These are phyloP conservation scores for Chaenogobius annularis DNA, from an alignment of 2,113 vertebrate genomes.

Conservation along the genomic window DNA sequence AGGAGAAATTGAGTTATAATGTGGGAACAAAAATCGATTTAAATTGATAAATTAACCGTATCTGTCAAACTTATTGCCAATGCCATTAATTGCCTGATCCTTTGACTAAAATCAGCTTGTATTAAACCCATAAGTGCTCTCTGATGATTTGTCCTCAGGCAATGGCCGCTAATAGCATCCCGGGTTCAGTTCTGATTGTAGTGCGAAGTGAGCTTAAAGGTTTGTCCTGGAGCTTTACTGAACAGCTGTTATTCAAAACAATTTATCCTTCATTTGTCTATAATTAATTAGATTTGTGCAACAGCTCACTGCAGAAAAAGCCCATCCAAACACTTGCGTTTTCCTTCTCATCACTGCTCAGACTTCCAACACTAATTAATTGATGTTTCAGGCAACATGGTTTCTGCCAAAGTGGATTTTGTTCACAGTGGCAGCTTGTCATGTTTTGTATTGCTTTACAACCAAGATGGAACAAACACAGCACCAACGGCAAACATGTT, in stretches of 20 bases:
- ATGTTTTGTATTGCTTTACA: conserved; percentile 22
- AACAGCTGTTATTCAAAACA: background rate
- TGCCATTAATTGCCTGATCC: background rate
- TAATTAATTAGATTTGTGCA: conserved; percentile 22
- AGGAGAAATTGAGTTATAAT: background rate
- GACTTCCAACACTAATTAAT: conserved; percentile 38
- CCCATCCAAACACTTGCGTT: conserved; percentile 17
- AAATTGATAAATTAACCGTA: no score
- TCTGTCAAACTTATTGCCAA: no score
- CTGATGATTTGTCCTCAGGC: background rate
- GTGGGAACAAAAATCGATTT: no score
- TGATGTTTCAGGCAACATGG: conserved; percentile 29
- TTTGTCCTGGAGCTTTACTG: background rate
- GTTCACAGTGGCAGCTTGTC: conserved; percentile 31
- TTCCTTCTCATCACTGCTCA: conserved; percentile 40
- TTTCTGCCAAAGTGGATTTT: conserved; percentile 53
- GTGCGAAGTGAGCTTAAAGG: background rate
- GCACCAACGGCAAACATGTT: background rate
- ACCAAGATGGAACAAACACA: conserved; percentile 10
- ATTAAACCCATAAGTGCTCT: background rate
- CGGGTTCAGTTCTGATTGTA: background rate
- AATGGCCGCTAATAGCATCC: background rate
- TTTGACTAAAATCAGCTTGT: background rate
- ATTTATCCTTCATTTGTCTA: background rate
- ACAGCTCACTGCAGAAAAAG: conserved; percentile 33